Conservation (phyloP, 1,140 invertebrate species). For the Trichoplusia ni region DNA sequence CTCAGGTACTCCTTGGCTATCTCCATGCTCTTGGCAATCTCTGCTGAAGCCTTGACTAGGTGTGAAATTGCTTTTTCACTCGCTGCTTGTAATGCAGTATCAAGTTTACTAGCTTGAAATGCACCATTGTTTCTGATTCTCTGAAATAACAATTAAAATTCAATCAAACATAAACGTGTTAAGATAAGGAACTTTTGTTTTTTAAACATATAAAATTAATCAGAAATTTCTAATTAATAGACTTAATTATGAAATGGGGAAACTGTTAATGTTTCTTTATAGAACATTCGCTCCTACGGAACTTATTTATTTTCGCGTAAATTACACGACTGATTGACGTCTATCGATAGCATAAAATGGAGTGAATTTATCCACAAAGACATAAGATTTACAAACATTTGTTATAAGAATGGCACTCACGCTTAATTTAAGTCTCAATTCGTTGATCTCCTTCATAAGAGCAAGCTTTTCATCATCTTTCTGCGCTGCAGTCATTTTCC, state of each 20-base stretch:
- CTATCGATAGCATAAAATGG: too few species aligned
- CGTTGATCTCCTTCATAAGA: constrained; percentile 69
- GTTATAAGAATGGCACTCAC: constrained; percentile 52
- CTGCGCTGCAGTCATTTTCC: constrained; percentile 66
- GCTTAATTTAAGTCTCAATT: constrained; percentile 65
- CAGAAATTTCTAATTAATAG: too few species aligned
- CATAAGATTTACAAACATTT: too few species aligned
- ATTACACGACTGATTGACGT: too few species aligned
- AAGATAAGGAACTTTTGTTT: too few species aligned
- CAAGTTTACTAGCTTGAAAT: constrained; percentile 52
- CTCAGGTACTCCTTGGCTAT: constrained; percentile 61
- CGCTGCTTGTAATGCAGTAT: constrained; percentile 56
- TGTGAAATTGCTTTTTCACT: constrained; percentile 62
- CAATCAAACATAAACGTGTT: too few species aligned
- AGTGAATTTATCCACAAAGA: too few species aligned
- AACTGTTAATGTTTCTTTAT: too few species aligned
- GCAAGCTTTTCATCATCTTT: constrained; percentile 68
- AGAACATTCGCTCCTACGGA: too few species aligned
- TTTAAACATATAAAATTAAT: too few species aligned
- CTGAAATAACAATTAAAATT: constrained; percentile 44
- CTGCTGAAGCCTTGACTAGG: constrained; percentile 63
- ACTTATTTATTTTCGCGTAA: too few species aligned
- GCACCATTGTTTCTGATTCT: constrained; percentile 56
- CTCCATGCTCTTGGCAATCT: constrained; percentile 55
- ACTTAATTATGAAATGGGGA: too few species aligned